Conservation (phyloP, 2,113 vertebrate genomes). For the Carlito syrichta region DNA sequence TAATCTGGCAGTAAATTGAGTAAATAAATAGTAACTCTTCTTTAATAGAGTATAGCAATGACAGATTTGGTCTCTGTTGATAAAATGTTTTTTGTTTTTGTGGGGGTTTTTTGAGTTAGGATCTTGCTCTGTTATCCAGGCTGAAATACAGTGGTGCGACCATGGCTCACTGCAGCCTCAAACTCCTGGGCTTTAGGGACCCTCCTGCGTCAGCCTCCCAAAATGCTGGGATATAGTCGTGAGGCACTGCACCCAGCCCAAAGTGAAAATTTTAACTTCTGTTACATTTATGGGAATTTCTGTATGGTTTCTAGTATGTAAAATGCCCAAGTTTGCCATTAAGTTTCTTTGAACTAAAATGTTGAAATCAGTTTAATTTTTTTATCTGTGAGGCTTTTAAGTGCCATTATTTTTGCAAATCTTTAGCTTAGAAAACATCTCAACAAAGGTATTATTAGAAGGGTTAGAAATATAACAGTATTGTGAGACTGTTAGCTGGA, state of each 20-base stretch:
- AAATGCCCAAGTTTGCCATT: background rate
- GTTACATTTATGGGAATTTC: constrained; percentile 1
- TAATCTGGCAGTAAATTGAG: background rate
- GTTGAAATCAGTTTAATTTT: background rate
- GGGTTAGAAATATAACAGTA: background rate
- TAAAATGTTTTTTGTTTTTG: background rate
- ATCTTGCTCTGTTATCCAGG: too few relatives aligned
- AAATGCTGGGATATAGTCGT: too few relatives aligned
- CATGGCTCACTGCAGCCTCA: too few relatives aligned
- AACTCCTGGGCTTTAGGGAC: too few relatives aligned
- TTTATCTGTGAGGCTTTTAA: background rate
- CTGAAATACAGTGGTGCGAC: too few relatives aligned
- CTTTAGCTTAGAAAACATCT: constrained; percentile 13
- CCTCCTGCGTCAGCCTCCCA: too few relatives aligned
- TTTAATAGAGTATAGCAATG: background rate
- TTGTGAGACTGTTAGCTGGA: background rate
- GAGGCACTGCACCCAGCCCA: too few relatives aligned
- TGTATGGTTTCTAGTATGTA: background rate
- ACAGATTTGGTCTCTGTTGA: background rate
- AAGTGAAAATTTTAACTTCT: constrained; percentile 43
- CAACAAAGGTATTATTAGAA: background rate
- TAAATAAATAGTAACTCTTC: background rate
- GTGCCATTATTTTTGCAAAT: background rate
- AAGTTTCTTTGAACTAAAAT: constrained; percentile 36
- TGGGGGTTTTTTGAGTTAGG: too few relatives aligned